Evolutionary conservation across 2,113 vertebrate species (phyloP).

Genomic region (Ranitomeya variabilis): DNA sequence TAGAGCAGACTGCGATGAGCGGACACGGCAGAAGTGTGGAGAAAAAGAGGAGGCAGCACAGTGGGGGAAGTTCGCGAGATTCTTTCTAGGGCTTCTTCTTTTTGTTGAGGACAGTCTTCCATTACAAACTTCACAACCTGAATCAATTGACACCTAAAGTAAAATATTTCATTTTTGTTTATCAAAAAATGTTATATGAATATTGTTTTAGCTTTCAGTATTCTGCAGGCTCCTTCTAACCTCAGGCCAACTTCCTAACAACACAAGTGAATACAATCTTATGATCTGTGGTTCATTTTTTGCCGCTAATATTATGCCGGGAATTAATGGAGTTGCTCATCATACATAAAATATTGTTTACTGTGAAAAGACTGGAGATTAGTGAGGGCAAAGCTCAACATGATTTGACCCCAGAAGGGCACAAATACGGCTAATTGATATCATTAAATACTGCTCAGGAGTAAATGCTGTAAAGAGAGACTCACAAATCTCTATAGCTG

Average conservation of each 20-base stretch:
- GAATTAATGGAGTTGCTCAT: background rate
- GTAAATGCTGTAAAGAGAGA: background rate
- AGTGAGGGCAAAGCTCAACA: background rate
- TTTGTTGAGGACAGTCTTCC: no score
- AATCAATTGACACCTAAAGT: background rate
- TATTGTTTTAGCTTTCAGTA: background rate
- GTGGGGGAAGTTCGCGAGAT: no score
- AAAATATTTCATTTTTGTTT: background rate
- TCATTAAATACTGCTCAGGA: background rate
- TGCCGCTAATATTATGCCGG: background rate
- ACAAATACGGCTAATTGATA: conserved; percentile 11
- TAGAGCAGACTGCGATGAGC: no score
- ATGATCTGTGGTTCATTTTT: background rate
- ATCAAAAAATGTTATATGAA: background rate
- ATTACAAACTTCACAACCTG: background rate
- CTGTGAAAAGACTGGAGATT: conserved; percentile 19
- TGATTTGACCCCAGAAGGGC: conserved; percentile 5
- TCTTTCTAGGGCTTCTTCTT: no score
- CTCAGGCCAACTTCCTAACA: background rate
- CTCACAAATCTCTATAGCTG: background rate
- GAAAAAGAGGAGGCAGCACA: no score
- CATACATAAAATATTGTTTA: conserved; percentile 11
- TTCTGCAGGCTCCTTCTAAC: background rate
- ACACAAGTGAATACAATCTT: conserved; percentile 6
- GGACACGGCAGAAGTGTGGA: no score